Evolutionary conservation across 2,797 vertebrate species (phyloP), one percentile per base, ranked within the genome.

Genomic region (Babyrousa celebensis): DNA sequence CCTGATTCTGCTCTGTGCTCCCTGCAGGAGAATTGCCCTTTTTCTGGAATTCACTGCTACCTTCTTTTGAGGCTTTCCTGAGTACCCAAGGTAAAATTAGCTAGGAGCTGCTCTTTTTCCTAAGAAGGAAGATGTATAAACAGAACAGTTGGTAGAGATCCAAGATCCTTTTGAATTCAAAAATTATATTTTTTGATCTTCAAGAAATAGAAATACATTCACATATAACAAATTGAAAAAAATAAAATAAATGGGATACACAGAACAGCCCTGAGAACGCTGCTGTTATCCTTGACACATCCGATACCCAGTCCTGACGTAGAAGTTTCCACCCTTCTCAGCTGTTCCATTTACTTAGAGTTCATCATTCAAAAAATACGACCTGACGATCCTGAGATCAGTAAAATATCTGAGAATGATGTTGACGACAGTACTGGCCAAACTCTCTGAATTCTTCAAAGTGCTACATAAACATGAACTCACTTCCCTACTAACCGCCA

Each of bases 181-280:
- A 58, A 95, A 82, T 48, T 3, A 1, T 27, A 68, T 56, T 77
- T 79, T 95, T 54, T 54, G 4, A 79, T 71, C 20, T 58, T 87
- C 29, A 83, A 89, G 63, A 86, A 89, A 82, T 70, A 85, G 36
- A 62, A 88, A 89, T 20, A 84, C 32, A 74, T 65, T 88, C 52
- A 72, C 88, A 43, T 29, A 74, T 56, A 74, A 89, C 67, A 27
- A 84, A 89, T 10, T 85, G 67, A 74, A 80, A 21, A 63, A 63
- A 68, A 77, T 36, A 40, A 60, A 68, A 63, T 60, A 14, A 29
- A 78, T 25, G 10, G 12, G 70, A 75, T 21, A 56, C 40, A 63
- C 12, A 43, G 27, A 21, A n/a, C 1, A 62, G 52, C 32, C 75
- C 65, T 15, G 85, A 68, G 25, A 72, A 77, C 29, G 54, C 23